Evolutionary conservation across 2,888 invertebrate genomes (phyloP), one percentile per base, ranked within the genome.

Genomic region (Autographa pulchrina): DNA sequence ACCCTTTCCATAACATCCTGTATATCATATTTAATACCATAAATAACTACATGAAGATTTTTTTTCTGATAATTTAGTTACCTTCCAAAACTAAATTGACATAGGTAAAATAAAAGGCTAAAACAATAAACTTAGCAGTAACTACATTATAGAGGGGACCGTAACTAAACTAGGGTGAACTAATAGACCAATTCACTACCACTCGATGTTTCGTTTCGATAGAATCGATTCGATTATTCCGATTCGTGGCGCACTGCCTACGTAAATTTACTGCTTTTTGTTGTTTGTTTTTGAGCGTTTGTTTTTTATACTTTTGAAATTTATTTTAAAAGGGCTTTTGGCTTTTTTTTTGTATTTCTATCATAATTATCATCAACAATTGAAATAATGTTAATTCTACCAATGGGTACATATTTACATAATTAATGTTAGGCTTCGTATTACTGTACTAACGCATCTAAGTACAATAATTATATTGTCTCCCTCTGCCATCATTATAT

Each of bases 131-230:
- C 88, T 91, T 88, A 83, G 77, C 67, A 62, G 84, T 91, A 92
- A 92, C 85, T 80, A 83, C 74, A 85, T 91, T 91, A 90, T 82
- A 68, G 83, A 79, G 86, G 88, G 87, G 88, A 71, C 88, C 83
- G 85, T 80, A 85, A 77, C 84, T 82, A 80, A 86, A 88, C 89
- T 88, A 88, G 92, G 92, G 94, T 90, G 90, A 84, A 90, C 91
- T 93, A 93, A 93, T 93, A 93, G 91, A 92, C 89, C 91, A 89
- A 90, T 91, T 90, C 87, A 88, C 85, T 86, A 87, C 88, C 89
- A 87, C 88, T 91, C 90, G 89, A 89, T 88, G 83, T 87, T 85
- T 85, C 83, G 85, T 78, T 87, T 83, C 84, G 76, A 81, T 82
- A 72, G 80, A 83, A 90, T 90, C 90, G 89, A 93, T 93, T 91